Base-by-base conservation (phyloP, 2,888 invertebrate genomes). In the Agelastica alni region DNA sequence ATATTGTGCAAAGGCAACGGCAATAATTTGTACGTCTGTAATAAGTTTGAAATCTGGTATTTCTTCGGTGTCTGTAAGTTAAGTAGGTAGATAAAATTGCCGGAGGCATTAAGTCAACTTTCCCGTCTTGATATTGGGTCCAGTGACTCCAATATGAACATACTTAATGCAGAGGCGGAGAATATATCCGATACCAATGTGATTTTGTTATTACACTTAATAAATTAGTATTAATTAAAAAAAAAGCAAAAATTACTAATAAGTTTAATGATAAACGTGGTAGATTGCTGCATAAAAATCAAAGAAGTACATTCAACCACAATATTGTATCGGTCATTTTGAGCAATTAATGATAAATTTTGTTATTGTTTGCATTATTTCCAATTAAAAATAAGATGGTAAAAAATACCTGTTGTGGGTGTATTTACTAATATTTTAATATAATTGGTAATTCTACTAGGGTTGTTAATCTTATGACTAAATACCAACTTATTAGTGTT, bases 111-210 rank as follows among this genome's bases (percentile, higher is more conserved):
- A 59, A 58, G 58, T 52, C 65, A 62, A 65, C 65, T 65, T 65
- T 65, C 65, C 63, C 62, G 61, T 61, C 61, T 63, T 57, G 60
- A 55, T 61, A 61, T 64, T 57, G 64, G 62, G 64, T 64, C 64
- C 64, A 61, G 53, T 61, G 64, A 64, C 64, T 62, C 56, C 59
- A 48, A 58, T 59, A 39, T 51, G 42, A 58, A 55, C 42, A 51
- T 51, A 58, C 58, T 53, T 41, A 41, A 43, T 30, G 45, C 51
- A 47, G 41, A 7, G 16, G 36, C 53, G 53, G 31, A 32, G 46
- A 41, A 34, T 9, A 12, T 9, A 10, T 12, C n/a, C 9, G 2
- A 12, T 18, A 4, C 14, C 17, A 39, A 4, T n/a, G n/a, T 10
- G 20, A 10, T 6, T 18, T 16, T 32, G n/a, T 2, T 1, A 28